These are phyloP conservation scores for Eulemur rubriventer DNA, from an alignment of 2,797 vertebrate genomes.

Conservation along the genomic window DNA sequence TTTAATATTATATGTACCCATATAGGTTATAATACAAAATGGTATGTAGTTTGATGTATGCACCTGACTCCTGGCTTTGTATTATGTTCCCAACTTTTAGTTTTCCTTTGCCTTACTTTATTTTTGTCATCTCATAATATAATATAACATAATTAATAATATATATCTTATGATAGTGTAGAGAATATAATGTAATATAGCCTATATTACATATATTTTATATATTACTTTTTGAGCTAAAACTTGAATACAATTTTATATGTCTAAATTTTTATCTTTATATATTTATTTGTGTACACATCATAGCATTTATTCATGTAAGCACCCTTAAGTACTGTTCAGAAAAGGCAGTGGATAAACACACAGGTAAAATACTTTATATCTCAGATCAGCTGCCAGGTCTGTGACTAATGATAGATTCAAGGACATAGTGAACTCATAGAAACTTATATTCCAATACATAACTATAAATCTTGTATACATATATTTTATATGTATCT, in stretches of 20 bases:
- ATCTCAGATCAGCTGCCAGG: neutral
- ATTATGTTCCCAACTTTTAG: neutral
- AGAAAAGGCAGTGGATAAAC: neutral
- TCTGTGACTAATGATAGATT: neutral
- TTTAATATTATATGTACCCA: neutral
- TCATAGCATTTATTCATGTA: neutral
- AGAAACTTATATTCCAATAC: neutral
- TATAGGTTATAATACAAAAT: neutral
- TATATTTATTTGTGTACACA: neutral
- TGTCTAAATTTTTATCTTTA: neutral
- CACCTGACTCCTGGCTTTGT: neutral
- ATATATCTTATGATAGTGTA: neutral
- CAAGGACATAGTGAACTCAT: neutral
- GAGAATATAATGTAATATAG: neutral
- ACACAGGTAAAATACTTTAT: neutral
- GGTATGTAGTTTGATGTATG: neutral
- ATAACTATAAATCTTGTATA: neutral
- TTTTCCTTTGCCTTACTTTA: neutral
- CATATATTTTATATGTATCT: neutral
- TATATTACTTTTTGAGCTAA: neutral
- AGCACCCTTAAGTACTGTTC: neutral
- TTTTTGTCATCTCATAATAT: neutral
- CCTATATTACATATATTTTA: neutral
- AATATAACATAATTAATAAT: neutral
- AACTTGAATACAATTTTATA: neutral